phyloP scores from a whole-genome alignment of 2,888 invertebrate genomes.

The Phengaris alcon region DNA sequence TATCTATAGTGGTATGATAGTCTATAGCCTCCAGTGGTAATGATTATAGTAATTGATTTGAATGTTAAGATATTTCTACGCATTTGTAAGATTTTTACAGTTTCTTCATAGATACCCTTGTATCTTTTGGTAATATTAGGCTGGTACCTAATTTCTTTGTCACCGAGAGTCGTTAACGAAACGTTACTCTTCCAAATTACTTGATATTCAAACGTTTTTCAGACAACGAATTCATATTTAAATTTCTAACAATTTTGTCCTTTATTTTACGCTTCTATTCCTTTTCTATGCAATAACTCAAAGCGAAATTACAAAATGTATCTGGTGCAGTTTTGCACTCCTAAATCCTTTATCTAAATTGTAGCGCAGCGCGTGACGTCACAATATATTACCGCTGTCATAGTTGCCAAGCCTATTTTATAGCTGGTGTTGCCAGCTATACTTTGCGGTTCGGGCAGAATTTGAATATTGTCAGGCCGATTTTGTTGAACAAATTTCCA shows the following conservation, averaged over 20 bases:
- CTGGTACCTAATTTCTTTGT: background rate
- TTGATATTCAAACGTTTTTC: background rate
- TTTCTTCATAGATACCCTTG: too few relatives aligned
- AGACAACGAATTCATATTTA: background rate
- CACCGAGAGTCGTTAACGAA: background rate
- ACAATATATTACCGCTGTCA: conserved; percentile 16
- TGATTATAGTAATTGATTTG: too few relatives aligned
- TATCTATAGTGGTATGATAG: too few relatives aligned
- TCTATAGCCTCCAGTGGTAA: too few relatives aligned
- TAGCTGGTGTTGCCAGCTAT: conserved; percentile 7
- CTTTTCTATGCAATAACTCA: background rate
- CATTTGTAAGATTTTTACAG: too few relatives aligned
- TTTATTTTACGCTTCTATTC: background rate
- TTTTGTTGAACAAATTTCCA: conserved; percentile 9
- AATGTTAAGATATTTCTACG: too few relatives aligned
- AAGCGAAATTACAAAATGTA: background rate
- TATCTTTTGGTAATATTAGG: too few relatives aligned
- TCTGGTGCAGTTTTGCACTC: background rate
- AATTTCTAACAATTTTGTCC: background rate
- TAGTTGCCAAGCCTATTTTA: conserved; percentile 19
- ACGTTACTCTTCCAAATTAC: background rate
- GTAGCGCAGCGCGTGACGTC: conserved; percentile 9
- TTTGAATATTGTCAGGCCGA: conserved; percentile 25
- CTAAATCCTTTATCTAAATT: conserved; percentile 27
- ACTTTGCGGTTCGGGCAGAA: background rate